Base-by-base conservation (phyloP, 2,888 invertebrate genomes). In the Protula sp. region DNA sequence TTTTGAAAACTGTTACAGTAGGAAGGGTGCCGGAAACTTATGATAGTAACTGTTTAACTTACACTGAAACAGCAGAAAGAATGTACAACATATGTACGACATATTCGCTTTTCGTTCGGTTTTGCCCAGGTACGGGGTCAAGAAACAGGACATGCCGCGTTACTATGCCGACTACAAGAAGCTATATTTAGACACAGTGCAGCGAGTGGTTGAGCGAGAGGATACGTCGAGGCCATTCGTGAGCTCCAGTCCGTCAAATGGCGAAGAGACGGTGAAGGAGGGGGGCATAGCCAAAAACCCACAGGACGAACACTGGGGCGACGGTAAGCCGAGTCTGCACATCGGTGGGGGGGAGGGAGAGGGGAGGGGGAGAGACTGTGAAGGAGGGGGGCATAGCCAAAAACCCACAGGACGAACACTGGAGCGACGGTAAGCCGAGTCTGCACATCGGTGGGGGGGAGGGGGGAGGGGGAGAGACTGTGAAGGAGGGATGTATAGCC, bases 341-440 rank as follows among this genome's bases (percentile, higher is more conserved):
- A n/a, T n/a, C n/a, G n/a, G n/a, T n/a, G n/a, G n/a, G n/a, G n/a
- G n/a, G n/a, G n/a, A n/a, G n/a, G n/a, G n/a, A n/a, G n/a, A n/a
- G n/a, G n/a, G n/a, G n/a, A n/a, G 81, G 80, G 1, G 55, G 66
- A 1, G 70, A 76, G 55, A 71, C 76, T 3, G 66, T 50, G n/a
- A 76, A 82, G 66, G 89, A 93, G 73, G 90, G 89, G 1, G 92
- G 88, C 74, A 84, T 95, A 50, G 87, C 92, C 0, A 65, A 79
- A 1, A 85, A 92, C 80, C 97, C 98, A 0, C 88, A 88, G 66
- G 88, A 88, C 71, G 82, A 86, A 1, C 82, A 86, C 54, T 95
- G 88, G 77, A 98, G 98, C 51, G 98, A 97, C 79, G 87, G 89
- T 89, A 81, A 81, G 79, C n/a, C n/a, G n/a, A n/a, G n/a, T n/a